Base-by-base conservation (phyloP, 2,113 vertebrate genomes). In the Dendropsophus ebraccatus region DNA sequence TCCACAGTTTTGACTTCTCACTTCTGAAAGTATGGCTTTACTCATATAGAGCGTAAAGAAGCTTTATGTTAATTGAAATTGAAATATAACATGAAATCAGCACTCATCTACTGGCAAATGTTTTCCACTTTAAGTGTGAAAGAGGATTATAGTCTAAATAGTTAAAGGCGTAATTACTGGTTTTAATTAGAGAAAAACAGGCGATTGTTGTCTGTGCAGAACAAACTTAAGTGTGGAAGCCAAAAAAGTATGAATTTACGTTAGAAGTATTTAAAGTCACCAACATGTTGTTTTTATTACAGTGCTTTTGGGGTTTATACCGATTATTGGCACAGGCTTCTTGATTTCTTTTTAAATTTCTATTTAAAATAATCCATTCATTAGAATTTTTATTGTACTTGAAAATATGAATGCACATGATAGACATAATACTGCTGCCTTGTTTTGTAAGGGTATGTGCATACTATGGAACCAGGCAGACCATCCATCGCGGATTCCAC, bases 1-100 rank as follows among this genome's bases (percentile, higher is more conserved):
- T 91, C 90, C 87, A 91, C 89, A 91, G 87, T 52, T 60, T 85
- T 87, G 54, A 35, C 35, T 91, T 89, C 89, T 91, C 88, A 84
- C 60, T 89, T 89, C 91, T 81, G 52, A 81, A 87, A 87, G 85
- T 81, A 81, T 45, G 67, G 67, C 78, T 87, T 81, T 87, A 70
- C 85, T 73, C 78, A 87, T 81, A 81, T 74, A 81, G 65, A 73
- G 56, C n/a, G 67, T 45, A 74, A 87, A 87, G 52, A 45, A 81
- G 78, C 25, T 72, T 81, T 81, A 81, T 81, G 70, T 81, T 87
- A 87, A 87, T 81, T 87, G 85, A 81, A 87, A 79, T 49, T 87
- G 85, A 87, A 73, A 74, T 74, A 45, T 78, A 81, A 62, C 77
- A 81, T 81, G 67, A 81, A 86, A 80, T 80, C 84, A 58, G 35